Percentiles rank a stretch among this genome's conserved stretches.
phyloP scores from a whole-genome alignment of 2,888 invertebrate genomes.

The Tipula lateralis region DNA sequence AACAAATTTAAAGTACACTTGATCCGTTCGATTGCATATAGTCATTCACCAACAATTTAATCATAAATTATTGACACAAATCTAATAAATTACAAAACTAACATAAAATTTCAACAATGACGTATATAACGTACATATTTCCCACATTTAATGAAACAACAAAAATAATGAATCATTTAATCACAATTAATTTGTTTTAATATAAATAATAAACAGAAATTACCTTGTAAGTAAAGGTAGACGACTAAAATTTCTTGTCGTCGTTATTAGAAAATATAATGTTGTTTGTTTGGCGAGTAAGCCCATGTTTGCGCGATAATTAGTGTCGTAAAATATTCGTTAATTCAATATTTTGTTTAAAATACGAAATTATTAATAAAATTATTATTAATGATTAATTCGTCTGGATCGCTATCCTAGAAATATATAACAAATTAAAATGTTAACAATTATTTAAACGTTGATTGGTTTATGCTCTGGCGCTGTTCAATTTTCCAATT shows the following conservation, averaged over 20 bases:
- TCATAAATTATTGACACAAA: not conserved
- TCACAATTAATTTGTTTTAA: not conserved
- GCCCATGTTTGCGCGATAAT: conserved; percentile 42
- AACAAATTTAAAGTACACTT: too few relatives aligned
- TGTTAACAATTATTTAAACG: not conserved
- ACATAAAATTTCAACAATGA: not conserved
- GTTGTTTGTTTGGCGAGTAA: conserved; percentile 48
- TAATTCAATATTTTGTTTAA: not conserved
- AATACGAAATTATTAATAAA: not conserved
- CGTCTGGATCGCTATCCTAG: conserved; percentile 44
- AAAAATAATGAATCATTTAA: not conserved
- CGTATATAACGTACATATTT: not conserved
- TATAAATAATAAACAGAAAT: conserved; percentile 33
- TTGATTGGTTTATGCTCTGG: not conserved
- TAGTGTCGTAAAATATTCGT: not conserved
- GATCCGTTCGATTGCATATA: not conserved
- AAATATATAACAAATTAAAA: conserved; percentile 31
- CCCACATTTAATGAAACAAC: not conserved
- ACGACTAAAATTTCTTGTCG: conserved; percentile 46
- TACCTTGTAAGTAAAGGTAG: conserved; percentile 50
- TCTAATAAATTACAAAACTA: not conserved
- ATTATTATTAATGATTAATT: not conserved
- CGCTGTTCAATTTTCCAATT: not conserved
- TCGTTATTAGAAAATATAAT: not conserved
- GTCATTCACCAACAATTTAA: not conserved